phyloP scores from a whole-genome alignment of 2,113 vertebrate genomes.

The Stigmatopora argus region DNA sequence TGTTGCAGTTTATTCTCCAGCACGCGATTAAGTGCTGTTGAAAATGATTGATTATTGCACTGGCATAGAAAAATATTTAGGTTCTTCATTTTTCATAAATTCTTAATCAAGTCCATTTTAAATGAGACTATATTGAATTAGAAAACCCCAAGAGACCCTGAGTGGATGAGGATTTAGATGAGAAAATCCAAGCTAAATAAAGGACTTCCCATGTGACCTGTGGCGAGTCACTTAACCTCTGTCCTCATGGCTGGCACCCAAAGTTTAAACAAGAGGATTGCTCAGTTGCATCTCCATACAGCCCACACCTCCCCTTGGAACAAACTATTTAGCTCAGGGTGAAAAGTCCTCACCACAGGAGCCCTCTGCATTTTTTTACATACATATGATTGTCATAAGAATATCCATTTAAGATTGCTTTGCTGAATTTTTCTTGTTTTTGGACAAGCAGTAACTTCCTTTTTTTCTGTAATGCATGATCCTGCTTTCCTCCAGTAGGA shows the following conservation, averaged over 20 bases:
- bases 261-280: slow-evolving; percentile 66
- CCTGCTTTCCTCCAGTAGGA: neutral
- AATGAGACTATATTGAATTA: slow-evolving; percentile 1
- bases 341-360: slow-evolving; percentile 45
- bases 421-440: neutral
- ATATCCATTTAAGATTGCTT: neutral
- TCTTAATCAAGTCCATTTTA: neutral
- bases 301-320: slow-evolving; percentile 53
- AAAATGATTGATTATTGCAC: too few species aligned
- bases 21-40: too few species aligned
- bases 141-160: slow-evolving; percentile 14
- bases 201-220: slow-evolving; percentile 67
- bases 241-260: slow-evolving; percentile 58
- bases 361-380: slow-evolving; percentile 34
- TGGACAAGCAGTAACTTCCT: neutral
- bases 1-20: too few species aligned
- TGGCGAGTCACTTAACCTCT: slow-evolving; percentile 76
- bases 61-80: neutral
- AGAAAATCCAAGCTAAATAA: slow-evolving; percentile 67
- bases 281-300: slow-evolving; percentile 54
- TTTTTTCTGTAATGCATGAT: neutral
- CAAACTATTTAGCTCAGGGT: slow-evolving; percentile 60
- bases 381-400: slow-evolving; percentile 11
- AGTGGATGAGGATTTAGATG: slow-evolving; percentile 56
- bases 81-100: neutral